Evolutionary conservation across 2,888 invertebrate species (phyloP).

Genomic region (Cecidostiba fungosa): DNA sequence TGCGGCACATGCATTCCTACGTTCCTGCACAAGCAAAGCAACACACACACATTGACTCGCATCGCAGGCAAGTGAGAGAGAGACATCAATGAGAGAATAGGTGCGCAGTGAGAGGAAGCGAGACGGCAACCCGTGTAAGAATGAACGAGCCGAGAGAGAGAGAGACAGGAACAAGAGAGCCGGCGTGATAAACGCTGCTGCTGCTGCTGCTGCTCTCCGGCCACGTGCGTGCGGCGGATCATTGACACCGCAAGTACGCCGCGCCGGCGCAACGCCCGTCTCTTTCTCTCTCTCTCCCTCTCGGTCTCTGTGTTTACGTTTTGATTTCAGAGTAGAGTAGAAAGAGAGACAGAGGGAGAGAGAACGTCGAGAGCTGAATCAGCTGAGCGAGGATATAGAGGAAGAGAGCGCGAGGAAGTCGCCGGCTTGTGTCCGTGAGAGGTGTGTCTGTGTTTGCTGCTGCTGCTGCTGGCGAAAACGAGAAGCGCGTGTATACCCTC

Average conservation of each 20-base stretch:
- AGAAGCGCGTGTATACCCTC: slow-evolving; percentile 1
- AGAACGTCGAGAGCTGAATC: neutral
- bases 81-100: slow-evolving; percentile 1
- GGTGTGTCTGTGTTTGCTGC: neutral
- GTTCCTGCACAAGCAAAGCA: neutral
- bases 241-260: slow-evolving; percentile 26
- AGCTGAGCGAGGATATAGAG: slow-evolving; percentile 1
- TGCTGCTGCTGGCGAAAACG: neutral
- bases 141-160: slow-evolving; percentile 1
- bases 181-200: slow-evolving; percentile 1
- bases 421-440: neutral
- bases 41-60: neutral
- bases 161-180: neutral
- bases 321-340: slow-evolving; percentile 14
- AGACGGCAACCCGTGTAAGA: neutral
- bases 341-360: neutral
- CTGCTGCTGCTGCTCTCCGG: slow-evolving; percentile 34
- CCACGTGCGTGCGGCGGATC: slow-evolving; percentile 25
- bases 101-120: slow-evolving; percentile 1
- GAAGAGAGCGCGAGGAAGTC: slow-evolving; percentile 3
- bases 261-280: slow-evolving; percentile 21
- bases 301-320: slow-evolving; percentile 15
- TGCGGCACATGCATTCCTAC: neutral
- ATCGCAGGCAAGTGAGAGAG: neutral
- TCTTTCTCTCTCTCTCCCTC: neutral